Base-by-base conservation (phyloP, 2,797 vertebrate species). In the Serranus cabrilla region DNA sequence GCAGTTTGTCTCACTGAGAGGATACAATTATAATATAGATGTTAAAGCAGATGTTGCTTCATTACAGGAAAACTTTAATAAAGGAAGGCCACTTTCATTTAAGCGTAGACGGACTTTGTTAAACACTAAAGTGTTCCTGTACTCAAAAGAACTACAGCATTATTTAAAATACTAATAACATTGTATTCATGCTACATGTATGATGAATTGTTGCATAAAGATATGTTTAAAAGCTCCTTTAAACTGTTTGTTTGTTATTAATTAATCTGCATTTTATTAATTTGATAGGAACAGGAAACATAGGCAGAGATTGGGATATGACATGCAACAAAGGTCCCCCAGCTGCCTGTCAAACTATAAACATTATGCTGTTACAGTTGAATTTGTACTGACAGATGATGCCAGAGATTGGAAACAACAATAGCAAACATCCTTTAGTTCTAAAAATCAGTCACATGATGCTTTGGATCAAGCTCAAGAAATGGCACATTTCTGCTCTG, bases 381-480 rank as follows among this genome's bases (percentile, higher is more conserved):
- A 9, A 21, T 54, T 66, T 72, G 40, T 40, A 9, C 31, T 34
- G 23, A 17, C 17, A 60, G 17, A n/a, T 17, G 16, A 40, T 62
- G 7, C 9, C 17, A 57, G 23, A n/a, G 45, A 12, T 13, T 11
- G 2, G n/a, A 0, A 21, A n/a, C 42, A 54, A 13, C 25, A 56
- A 56, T 5, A 52, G 8, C 16, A 46, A 69, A 65, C 27, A 11
- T 49, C 1, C 7, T 52, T 45, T 20, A 43, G 14, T 34, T 23
- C 8, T n/a, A 43, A 65, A 47, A 49, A 63, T 47, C 27, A 11
- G 10, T 52, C 27, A 51, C 27, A 58, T 39, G 27, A 65, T 31
- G 16, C 21, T 58, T 27, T 40, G 20, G 31, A 10, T 55, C 4
- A 6, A 20, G 17, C 25, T 40, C 3, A 58, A 45, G 7, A 23